A percentile compares a stretch with the other conserved stretches of the same genome.
Evolutionary conservation across 2,797 vertebrate species (phyloP).

Genomic region (Sebastes paucispinis): DNA sequence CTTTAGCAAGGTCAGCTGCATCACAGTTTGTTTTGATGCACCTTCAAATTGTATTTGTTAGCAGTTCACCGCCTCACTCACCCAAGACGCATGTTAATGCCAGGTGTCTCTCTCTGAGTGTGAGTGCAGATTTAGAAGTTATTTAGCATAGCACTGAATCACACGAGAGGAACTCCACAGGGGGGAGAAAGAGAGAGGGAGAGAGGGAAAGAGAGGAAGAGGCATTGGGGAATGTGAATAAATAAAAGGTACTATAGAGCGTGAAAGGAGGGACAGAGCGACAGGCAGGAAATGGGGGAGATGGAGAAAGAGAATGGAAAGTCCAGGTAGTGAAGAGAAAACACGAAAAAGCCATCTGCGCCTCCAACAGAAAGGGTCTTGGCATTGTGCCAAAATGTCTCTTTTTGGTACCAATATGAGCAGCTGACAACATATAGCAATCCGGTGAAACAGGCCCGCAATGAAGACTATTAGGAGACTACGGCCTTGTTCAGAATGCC

Average conservation of each 20-base stretch:
- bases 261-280: not conserved
- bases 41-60: conserved; percentile 48
- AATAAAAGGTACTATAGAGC: conserved; percentile 18
- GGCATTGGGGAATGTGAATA: conserved; percentile 29
- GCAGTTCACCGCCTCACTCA: conserved; percentile 15
- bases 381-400: not conserved
- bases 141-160: conserved; percentile 28
- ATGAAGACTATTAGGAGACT: not conserved
- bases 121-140: conserved; percentile 26
- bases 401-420: not conserved
- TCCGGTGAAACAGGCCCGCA: not conserved
- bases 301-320: not conserved
- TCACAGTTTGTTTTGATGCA: conserved; percentile 40
- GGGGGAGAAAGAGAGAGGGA: not conserved
- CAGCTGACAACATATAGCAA: not conserved
- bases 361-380: not conserved
- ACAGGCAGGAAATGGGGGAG: not conserved
- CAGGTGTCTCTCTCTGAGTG: not conserved
- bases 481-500: too few relatives aligned
- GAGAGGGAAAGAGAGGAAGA: not conserved
- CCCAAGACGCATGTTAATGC: not conserved
- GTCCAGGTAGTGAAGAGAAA: conserved; percentile 3
- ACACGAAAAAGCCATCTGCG: conserved; percentile 26
- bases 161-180: conserved; percentile 25
- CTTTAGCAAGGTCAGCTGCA: conserved; percentile 49